Conservation (phyloP, 2,797 vertebrate species). For the Chrysocyon brachyurus region DNA sequence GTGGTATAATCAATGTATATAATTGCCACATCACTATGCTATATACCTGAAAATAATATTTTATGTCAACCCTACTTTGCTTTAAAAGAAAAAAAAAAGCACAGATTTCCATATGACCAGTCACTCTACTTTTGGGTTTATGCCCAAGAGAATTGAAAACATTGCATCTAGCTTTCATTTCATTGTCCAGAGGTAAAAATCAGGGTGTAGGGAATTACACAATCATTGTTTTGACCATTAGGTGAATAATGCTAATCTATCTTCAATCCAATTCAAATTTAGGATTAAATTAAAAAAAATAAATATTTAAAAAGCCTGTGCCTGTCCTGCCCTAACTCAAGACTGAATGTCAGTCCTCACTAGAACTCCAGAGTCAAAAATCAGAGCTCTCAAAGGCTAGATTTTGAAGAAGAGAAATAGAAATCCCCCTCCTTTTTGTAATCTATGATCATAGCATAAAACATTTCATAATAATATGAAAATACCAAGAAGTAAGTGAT, state of each 20-base stretch:
- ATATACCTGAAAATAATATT: not conserved
- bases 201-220: not conserved
- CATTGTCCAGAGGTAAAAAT: not conserved
- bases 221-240: not conserved
- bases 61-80: not conserved
- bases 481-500: not conserved
- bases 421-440: not conserved
- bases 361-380: not conserved
- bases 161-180: not conserved
- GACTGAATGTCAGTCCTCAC: not conserved
- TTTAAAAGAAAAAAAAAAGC: not conserved
- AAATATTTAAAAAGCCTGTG: not conserved
- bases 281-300: conserved; percentile 20
- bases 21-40: not conserved
- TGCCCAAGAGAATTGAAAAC: not conserved
- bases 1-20: not conserved
- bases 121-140: not conserved
- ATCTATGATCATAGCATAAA: not conserved
- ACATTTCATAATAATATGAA: conserved; percentile 6
- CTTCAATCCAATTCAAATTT: not conserved
- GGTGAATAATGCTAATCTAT: not conserved
- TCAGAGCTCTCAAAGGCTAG: not conserved
- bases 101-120: not conserved
- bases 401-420: not conserved
- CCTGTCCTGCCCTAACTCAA: not conserved